phyloP scores from a whole-genome alignment of 2,888 invertebrate genomes.

The Heliconius ismenius region DNA sequence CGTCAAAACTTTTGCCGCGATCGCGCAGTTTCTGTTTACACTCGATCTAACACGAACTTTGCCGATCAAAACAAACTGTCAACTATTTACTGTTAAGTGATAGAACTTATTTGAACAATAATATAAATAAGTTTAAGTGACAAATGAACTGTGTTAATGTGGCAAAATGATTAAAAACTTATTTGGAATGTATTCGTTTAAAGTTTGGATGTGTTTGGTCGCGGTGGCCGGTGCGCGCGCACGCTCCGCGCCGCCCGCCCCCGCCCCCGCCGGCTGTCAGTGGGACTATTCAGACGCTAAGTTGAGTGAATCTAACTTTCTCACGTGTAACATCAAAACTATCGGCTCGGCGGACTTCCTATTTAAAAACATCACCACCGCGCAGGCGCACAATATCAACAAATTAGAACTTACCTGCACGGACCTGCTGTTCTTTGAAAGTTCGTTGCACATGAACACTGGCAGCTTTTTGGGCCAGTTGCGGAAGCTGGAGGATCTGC shows the following conservation, averaged over 20 bases:
- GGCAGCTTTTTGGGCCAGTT: constrained; percentile 84
- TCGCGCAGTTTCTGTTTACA: constrained; percentile 78
- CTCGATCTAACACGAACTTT: constrained; percentile 70
- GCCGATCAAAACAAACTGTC: constrained; percentile 64
- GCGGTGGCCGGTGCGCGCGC: constrained; percentile 78
- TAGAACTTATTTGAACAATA: constrained; percentile 60
- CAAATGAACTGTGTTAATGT: constrained; percentile 75
- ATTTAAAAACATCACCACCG: constrained; percentile 86
- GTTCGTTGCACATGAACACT: constrained; percentile 84
- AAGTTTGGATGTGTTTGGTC: constrained; percentile 79
- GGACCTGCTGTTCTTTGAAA: constrained; percentile 88
- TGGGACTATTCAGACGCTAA: constrained; percentile 84
- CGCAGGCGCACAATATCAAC: constrained; percentile 86
- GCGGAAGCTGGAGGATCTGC: constrained; percentile 86
- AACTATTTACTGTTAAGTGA: constrained; percentile 64
- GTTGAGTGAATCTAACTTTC: constrained; percentile 82
- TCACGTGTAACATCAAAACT: constrained; percentile 87
- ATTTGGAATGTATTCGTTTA: constrained; percentile 77
- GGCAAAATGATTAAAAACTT: constrained; percentile 73
- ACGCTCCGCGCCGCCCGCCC: constrained; percentile 82
- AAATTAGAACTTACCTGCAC: constrained; percentile 87
- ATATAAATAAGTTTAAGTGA: constrained; percentile 64
- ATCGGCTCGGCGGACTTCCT: constrained; percentile 86
- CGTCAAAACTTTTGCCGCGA: constrained; percentile 79
- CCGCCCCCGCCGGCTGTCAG: constrained; percentile 87